Percentiles rank a stretch among this genome's conserved stretches.
Evolutionary conservation across 2,797 vertebrate species (phyloP).

Genomic region (Denticeps clupeoides): DNA sequence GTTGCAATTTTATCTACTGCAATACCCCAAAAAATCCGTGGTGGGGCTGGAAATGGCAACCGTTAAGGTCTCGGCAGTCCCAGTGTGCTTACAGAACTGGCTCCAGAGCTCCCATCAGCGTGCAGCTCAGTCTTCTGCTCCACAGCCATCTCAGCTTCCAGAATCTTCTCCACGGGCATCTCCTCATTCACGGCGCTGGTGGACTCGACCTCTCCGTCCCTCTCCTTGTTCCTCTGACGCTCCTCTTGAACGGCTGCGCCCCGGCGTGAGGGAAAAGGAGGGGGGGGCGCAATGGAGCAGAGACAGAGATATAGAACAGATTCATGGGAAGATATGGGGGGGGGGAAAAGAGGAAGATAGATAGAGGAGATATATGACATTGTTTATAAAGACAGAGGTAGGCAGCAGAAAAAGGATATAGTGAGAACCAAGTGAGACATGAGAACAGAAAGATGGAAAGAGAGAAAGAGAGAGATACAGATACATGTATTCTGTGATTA

Average conservation of each 20-base stretch:
- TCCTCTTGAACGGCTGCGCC: slow-evolving; percentile 82
- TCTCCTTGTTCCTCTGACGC: slow-evolving; percentile 76
- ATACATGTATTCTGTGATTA: slow-evolving; percentile 34
- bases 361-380: too few relatives aligned
- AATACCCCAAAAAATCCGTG: too few relatives aligned
- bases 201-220: slow-evolving; percentile 71
- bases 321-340: not conserved
- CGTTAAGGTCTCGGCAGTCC: too few relatives aligned
- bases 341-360: not conserved
- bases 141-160: slow-evolving; percentile 84
- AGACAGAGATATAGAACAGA: not conserved
- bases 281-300: slow-evolving; percentile 2
- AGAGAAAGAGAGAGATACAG: slow-evolving; percentile 20
- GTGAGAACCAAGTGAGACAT: not conserved
- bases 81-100: slow-evolving; percentile 76
- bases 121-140: slow-evolving; percentile 87
- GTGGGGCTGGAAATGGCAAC: too few relatives aligned
- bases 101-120: slow-evolving; percentile 71
- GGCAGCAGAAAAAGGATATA: not conserved
- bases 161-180: slow-evolving; percentile 89
- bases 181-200: slow-evolving; percentile 76
- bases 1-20: too few relatives aligned
- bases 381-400: not conserved
- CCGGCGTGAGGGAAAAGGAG: slow-evolving; percentile 4
- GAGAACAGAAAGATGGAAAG: not conserved